These are phyloP conservation scores for Ciconia maguari DNA, from an alignment of 2,113 vertebrate species.

Conservation along the genomic window DNA sequence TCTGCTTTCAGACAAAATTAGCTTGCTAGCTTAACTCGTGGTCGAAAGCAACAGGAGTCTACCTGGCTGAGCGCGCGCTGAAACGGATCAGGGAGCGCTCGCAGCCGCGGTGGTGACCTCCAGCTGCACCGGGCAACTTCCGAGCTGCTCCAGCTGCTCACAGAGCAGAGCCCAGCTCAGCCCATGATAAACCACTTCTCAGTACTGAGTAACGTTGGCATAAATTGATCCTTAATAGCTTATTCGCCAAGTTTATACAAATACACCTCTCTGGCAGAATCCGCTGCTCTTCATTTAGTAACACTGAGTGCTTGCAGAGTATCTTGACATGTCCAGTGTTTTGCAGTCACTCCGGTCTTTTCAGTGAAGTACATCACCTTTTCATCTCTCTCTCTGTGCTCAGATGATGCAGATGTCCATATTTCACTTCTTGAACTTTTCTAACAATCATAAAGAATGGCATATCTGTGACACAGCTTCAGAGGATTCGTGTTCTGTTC, in stretches of 20 bases:
- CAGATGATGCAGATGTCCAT: not conserved
- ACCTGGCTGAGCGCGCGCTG: accelerated
- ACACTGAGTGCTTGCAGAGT: not conserved
- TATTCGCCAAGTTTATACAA: not conserved
- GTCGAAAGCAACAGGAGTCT: not conserved
- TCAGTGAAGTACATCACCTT: not conserved
- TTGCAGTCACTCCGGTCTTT: not conserved
- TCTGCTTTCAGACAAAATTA: not conserved
- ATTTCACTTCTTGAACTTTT: not conserved
- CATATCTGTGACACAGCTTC: not conserved
- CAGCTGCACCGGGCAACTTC: not conserved
- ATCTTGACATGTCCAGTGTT: not conserved
- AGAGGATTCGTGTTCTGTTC: not conserved
- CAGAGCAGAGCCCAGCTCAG: not conserved
- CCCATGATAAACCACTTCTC: not conserved
- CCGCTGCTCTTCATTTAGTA: not conserved
- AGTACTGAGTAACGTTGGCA: not conserved
- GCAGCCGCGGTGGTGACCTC: too few relatives aligned
- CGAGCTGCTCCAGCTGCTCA: not conserved
- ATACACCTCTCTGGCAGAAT: not conserved
- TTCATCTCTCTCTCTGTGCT: not conserved
- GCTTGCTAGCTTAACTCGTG: not conserved
- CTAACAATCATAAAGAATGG: not conserved
- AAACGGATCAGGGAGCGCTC: not conserved
- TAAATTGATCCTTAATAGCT: not conserved